These are phyloP conservation scores for Mionectes macconnelli DNA, from an alignment of 2,113 vertebrate genomes.

Conservation along the genomic window DNA sequence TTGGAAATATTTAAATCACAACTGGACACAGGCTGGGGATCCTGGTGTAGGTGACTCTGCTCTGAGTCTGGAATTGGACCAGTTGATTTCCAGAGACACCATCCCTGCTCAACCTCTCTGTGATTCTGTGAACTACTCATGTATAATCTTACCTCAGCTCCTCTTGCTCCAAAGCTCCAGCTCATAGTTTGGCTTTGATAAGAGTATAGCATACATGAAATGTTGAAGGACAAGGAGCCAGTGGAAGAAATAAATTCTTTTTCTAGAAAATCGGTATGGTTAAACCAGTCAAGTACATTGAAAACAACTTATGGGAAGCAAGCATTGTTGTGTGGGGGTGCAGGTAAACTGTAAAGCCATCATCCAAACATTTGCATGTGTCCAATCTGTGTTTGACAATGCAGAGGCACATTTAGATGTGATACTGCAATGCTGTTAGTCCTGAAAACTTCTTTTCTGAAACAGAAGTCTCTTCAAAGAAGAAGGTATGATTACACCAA, in stretches of 20 bases:
- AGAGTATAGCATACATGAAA: not conserved
- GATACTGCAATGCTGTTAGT: not conserved
- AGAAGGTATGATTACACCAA: not conserved
- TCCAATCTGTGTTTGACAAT: not conserved
- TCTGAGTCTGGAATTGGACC: not conserved
- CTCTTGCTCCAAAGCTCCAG: not conserved
- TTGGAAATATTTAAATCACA: not conserved
- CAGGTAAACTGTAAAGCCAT: not conserved
- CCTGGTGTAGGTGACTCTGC: not conserved
- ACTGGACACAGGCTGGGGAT: not conserved
- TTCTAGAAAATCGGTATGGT: not conserved
- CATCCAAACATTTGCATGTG: not conserved
- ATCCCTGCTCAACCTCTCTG: rapidly evolving
- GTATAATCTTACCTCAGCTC: not conserved
- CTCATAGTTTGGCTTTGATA: not conserved
- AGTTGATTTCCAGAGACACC: not conserved
- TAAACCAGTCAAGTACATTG: not conserved
- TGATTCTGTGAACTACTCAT: not conserved
- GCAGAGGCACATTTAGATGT: not conserved
- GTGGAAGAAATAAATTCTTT: not conserved
- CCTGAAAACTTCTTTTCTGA: not conserved
- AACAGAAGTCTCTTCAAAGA: not conserved
- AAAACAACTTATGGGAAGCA: not conserved
- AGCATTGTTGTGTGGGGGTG: not conserved
- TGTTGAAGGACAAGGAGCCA: not conserved